These are phyloP conservation scores for Recurvirostra avosetta DNA, from an alignment of 2,113 vertebrate genomes.

Conservation along the genomic window DNA sequence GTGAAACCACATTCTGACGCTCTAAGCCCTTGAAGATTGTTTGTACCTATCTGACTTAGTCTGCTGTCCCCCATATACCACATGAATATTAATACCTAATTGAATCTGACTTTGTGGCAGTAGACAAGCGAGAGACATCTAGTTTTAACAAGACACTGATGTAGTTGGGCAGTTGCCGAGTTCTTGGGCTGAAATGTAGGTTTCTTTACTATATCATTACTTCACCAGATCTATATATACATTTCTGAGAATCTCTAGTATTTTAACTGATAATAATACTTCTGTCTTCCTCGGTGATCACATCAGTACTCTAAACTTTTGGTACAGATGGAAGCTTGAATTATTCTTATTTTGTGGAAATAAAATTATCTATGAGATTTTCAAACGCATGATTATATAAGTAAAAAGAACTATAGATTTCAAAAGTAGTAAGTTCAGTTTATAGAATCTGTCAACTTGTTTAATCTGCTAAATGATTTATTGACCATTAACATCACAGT, in stretches of 20 bases:
- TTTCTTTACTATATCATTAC: neutral
- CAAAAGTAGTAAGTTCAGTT: neutral
- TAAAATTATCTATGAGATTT: neutral
- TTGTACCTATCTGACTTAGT: neutral
- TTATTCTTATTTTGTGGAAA: neutral
- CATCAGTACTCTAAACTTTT: neutral
- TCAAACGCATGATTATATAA: neutral
- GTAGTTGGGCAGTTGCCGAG: neutral
- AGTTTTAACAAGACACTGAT: neutral
- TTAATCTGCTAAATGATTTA: neutral
- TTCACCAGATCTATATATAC: neutral
- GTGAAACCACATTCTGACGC: rapidly evolving
- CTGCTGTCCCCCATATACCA: neutral
- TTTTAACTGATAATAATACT: neutral
- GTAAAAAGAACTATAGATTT: neutral
- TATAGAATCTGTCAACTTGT: neutral
- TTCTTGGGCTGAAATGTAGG: neutral
- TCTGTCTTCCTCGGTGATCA: neutral
- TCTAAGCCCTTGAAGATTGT: neutral
- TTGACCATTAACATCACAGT: neutral
- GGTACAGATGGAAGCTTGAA: neutral
- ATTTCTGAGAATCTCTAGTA: neutral
- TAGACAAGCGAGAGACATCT: neutral
- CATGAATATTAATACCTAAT: neutral
- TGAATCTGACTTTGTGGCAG: neutral